phyloP scores from a whole-genome alignment of 2,113 vertebrate genomes.

The Nibea albiflora region DNA sequence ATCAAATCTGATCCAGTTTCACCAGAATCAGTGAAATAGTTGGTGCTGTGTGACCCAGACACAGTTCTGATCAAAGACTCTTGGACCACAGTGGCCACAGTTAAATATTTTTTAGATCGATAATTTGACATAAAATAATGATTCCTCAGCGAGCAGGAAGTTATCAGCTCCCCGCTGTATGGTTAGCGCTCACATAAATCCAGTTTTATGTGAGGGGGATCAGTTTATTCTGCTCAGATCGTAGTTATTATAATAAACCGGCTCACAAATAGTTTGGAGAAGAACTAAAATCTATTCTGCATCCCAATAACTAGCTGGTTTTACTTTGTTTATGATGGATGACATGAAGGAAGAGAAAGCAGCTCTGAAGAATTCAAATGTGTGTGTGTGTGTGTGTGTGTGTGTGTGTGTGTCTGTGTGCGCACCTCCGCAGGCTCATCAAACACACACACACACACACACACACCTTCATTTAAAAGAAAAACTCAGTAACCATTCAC shows the following conservation, averaged over 20 bases:
- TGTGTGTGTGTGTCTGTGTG: not conserved
- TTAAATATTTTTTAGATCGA: no score
- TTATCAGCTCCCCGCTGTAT: no score
- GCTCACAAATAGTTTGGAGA: not conserved
- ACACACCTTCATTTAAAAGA: not conserved
- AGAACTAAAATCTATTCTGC: not conserved
- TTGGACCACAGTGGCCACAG: no score
- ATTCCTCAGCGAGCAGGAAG: no score
- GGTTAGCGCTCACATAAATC: no score
- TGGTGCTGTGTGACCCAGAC: no score
- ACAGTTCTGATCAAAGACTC: no score
- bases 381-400: not conserved
- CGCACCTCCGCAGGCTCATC: not conserved
- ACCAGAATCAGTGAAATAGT: no score
- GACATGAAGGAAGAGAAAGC: not conserved
- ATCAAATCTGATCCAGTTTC: no score
- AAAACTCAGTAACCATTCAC: not conserved
- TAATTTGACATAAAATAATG: no score
- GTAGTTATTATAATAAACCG: not conserved
- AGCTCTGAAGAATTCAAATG: not conserved
- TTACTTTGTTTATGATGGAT: no score
- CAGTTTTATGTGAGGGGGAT: not conserved
- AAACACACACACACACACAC: conserved; percentile 8
- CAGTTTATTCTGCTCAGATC: not conserved
- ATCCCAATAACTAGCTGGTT: not conserved